Base-by-base conservation (phyloP, 2,113 vertebrate species). In the Alces alces region DNA sequence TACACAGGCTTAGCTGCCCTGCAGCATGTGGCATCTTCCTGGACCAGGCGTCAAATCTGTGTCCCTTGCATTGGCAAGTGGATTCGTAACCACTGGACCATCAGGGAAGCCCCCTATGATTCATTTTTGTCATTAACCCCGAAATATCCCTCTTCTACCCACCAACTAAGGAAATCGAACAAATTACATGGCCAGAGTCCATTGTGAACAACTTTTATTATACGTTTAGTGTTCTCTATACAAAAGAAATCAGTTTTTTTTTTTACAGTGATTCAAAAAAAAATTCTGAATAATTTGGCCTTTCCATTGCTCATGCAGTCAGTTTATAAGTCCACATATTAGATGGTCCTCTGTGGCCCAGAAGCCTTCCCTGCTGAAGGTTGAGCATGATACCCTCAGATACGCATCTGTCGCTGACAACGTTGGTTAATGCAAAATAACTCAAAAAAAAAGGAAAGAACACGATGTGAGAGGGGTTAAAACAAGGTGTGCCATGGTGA, bases 211-310 rank as follows among this genome's bases (percentile, higher is more conserved):
- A 98, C 87, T 98, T 98, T 99, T 99, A 99, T 99, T 99, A 98
- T 98, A 98, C 76, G 98, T 98, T 99, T 99, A 99, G 98, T 99
- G 99, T 99, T 99, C 97, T 98, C 98, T 98, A 99, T 99, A 99
- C 98, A 99, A 99, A 99, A 99, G 97, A 98, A 98, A 97, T 97
- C 98, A 97, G 76, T 91, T 64, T 66, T 89, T 80, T 55, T 57
- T 98, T 98, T 98, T 98, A 98, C 98, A 98, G 98, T 98, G 98
- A 98, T 98, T 98, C 98, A 95, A 97, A 98, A 98, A 64, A 98
- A 98, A 97, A 91, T 93, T 98, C 98, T 90, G 98, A 98, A 98
- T 98, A 98, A 96, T 99, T 99, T 98, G 98, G 98, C 98, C 98
- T 99, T 97, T 97, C 97, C 97, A 36, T 98, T 98, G 98, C 98